Base-by-base conservation (phyloP, 2,797 vertebrate species). In the Crocidura indochinensis region DNA sequence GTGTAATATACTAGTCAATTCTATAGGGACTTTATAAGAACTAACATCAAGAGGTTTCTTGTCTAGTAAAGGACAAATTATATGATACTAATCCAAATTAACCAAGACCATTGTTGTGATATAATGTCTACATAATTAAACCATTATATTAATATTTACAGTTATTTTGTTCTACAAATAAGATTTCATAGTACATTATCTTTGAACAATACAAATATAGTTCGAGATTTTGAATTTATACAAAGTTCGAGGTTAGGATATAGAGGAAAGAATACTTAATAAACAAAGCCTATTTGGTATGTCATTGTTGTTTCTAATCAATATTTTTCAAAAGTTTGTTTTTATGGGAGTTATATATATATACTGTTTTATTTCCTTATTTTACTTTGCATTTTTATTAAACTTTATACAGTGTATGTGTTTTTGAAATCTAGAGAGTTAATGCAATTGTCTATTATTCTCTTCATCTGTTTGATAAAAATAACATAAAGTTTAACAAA, bases 371-470 rank as follows among this genome's bases (percentile, higher is more conserved):
- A 47, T 3, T 82, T 77, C 3, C 46, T 88, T 64, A 46, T 1
- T 72, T 82, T 81, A 77, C 5, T 17, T 88, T 86, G 46, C 7
- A 82, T 62, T 86, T 47, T 44, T 12, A 56, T 84, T 29, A 44
- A 69, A 15, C 38, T 91, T 68, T 68, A 20, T 88, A 46, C 12
- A 24, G 67, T 86, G 22, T 85, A 53, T 69, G 1, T 76, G 77
- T 88, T 91, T 86, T 89, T 94, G 31, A 84, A 38, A 73, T 68
- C 11, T 77, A 78, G 51, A 87, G 53, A 93, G 47, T 72, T 60
- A 87, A 49, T 64, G 11, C 51, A 87, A 71, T 72, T 88, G 71
- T 91, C 2, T 26, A 56, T 67, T 78, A 86, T 73, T 75, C 8
- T 78, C 17, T 49, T 20, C 17, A 5, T 22, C 90, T 65, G 86